Conservation (phyloP, 2,113 vertebrate species). For the Tiliqua scincoides region DNA sequence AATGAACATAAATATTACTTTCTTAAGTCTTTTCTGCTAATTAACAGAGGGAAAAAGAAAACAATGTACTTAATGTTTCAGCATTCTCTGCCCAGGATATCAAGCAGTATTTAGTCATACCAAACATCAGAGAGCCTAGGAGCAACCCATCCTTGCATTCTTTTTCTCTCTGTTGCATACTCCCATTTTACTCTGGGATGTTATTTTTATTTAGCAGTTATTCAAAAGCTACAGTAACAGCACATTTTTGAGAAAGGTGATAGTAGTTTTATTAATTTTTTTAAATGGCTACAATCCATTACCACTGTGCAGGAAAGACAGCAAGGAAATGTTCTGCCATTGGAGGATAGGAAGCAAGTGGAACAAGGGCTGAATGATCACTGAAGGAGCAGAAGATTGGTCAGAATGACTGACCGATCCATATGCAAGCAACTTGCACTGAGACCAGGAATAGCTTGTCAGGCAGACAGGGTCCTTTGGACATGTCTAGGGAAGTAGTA, state of each 20-base stretch:
- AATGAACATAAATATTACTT: constrained; percentile 24
- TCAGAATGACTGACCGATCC: no score
- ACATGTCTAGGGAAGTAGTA: background rate
- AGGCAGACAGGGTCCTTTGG: background rate
- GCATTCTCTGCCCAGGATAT: constrained; percentile 34
- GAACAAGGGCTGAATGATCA: background rate
- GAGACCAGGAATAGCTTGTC: background rate
- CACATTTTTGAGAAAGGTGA: constrained; percentile 22
- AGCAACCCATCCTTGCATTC: background rate
- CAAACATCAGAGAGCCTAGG: constrained; percentile 35
- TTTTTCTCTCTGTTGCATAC: constrained; percentile 23
- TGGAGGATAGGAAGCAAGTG: background rate
- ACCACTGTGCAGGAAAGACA: background rate
- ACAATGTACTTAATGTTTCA: constrained; percentile 36
- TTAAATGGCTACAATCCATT: background rate
- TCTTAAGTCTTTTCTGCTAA: background rate
- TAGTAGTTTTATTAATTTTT: constrained; percentile 36
- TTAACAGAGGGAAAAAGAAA: constrained; percentile 39
- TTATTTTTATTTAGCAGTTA: constrained; percentile 27
- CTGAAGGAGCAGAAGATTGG: background rate
- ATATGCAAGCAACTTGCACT: background rate
- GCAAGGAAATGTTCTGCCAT: background rate
- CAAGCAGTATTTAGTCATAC: background rate
- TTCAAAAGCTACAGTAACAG: constrained; percentile 43
- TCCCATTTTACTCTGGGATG: constrained; percentile 16